A percentile compares a stretch with the other conserved stretches of the same genome.
Evolutionary conservation across 1,140 invertebrate species (phyloP).

Genomic region (Homarus americanus): DNA sequence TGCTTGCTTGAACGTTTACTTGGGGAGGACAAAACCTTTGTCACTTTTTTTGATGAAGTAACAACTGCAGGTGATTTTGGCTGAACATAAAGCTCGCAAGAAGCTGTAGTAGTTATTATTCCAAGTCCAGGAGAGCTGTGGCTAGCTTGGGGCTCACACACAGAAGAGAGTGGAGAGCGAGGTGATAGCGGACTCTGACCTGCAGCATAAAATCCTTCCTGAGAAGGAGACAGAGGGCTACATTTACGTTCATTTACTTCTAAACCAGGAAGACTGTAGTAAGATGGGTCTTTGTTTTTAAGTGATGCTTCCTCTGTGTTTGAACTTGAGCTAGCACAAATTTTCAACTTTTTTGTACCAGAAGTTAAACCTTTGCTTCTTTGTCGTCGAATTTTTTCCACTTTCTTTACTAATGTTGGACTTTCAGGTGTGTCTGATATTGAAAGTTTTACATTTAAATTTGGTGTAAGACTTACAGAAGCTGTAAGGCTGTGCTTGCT

Average conservation of each 20-base stretch:
- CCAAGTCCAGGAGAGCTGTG: slow-evolving; percentile 59
- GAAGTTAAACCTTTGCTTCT: slow-evolving; percentile 68
- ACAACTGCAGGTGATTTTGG: slow-evolving; percentile 62
- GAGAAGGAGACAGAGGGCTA: slow-evolving; percentile 58
- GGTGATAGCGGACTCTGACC: slow-evolving; percentile 61
- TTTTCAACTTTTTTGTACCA: slow-evolving; percentile 71
- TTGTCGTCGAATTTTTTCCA: slow-evolving; percentile 70
- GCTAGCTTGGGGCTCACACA: slow-evolving; percentile 63
- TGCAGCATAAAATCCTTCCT: slow-evolving; percentile 55
- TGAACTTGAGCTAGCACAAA: slow-evolving; percentile 63
- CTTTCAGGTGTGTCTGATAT: slow-evolving; percentile 69
- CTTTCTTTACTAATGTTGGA: slow-evolving; percentile 70
- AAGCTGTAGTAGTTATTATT: slow-evolving; percentile 54
- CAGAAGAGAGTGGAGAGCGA: slow-evolving; percentile 59
- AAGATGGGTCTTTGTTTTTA: slow-evolving; percentile 51
- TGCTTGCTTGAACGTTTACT: slow-evolving; percentile 66
- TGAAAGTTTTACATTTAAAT: slow-evolving; percentile 71
- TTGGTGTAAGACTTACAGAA: slow-evolving; percentile 67
- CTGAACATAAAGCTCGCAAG: slow-evolving; percentile 60
- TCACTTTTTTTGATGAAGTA: slow-evolving; percentile 51
- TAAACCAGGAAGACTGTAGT: slow-evolving; percentile 57
- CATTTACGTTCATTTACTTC: slow-evolving; percentile 61
- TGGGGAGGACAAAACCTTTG: slow-evolving; percentile 57
- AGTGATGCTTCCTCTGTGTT: slow-evolving; percentile 53
- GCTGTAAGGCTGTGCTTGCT: slow-evolving; percentile 72